Conservation (phyloP, 2,113 vertebrate species). For the Asarcornis scutulata region DNA sequence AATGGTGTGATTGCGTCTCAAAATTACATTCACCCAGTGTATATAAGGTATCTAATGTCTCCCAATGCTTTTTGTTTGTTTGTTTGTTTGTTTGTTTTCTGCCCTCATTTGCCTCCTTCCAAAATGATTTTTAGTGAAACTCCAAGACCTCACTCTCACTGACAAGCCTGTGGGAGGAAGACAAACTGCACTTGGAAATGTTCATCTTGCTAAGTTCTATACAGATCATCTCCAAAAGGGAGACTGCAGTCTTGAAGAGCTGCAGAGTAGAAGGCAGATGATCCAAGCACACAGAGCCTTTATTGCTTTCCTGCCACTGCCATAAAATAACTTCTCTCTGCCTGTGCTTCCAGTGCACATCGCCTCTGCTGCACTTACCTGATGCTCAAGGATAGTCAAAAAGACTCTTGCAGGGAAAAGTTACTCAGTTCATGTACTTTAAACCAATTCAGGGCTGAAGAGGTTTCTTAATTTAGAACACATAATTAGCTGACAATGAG, state of each 20-base stretch:
- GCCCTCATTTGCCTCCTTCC: neutral
- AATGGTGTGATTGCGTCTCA: neutral
- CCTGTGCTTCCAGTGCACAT: fast-evolving
- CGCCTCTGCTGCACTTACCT: neutral
- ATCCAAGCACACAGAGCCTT: neutral
- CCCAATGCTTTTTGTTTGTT: neutral
- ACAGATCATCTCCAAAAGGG: neutral
- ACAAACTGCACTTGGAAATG: neutral
- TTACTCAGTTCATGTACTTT: neutral
- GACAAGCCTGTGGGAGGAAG: neutral
- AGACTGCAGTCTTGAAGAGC: neutral
- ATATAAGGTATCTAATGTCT: neutral
- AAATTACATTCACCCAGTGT: neutral
- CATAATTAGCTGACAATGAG: neutral
- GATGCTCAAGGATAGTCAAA: neutral
- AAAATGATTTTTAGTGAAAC: neutral
- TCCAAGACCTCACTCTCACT: constrained; percentile 1
- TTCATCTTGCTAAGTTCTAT: neutral
- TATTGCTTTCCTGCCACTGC: neutral
- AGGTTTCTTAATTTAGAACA: neutral
- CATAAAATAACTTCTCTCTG: neutral
- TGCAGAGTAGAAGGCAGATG: neutral
- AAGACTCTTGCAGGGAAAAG: neutral
- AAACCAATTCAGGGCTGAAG: neutral
- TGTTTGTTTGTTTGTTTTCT: neutral